Evolutionary conservation across 2,888 invertebrate genomes (phyloP), one percentile per base, ranked within the genome.

Genomic region (Carterocephalus palaemon): DNA sequence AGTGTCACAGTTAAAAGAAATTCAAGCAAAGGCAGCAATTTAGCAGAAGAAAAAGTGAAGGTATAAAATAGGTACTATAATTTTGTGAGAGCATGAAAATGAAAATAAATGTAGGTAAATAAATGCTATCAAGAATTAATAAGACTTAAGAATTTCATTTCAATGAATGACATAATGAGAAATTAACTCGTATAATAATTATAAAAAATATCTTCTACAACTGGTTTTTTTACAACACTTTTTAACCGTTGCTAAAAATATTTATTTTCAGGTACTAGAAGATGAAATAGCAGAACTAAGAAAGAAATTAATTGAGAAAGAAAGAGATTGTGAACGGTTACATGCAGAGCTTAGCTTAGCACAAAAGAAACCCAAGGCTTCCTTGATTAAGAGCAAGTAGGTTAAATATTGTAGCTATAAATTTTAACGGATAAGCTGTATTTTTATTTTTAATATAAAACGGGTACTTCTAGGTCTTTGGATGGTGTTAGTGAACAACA

Each of bases 291-390:
- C 89, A 39, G 92, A 92, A 57, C 75, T 95, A 16, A 88, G 92
- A 49, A 92, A 92, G 68, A 92, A 93, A 64, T 72, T 95, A 1
- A 91, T 92, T 41, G 95, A 95, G 72, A 95, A 94, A 70, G 95
- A 96, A 74, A 88, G 93, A 56, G 92, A 93, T 57, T 92, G 93
- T 59, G 94, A 95, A 75, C 88, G 92, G 54, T 79, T 95, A 40
- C 91, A 93, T 56, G 89, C 92, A 1, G 93, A 94, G 75, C 75
- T 93, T 13, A 90, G 90, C 57, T 67, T 91, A 10, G 79, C 88
- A 7, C 89, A 89, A 58, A 90, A 90, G 67, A 88, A 89, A 73
- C 86, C 89, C 32, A 91, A 91, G 70, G 89, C 85, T 52, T 88
- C 89, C 41, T 80, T 90, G 41, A 84, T 83, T 26, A 91, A 90